Evolutionary conservation across 1,140 invertebrate species (phyloP).

Genomic region (Macrostomum lignano): DNA sequence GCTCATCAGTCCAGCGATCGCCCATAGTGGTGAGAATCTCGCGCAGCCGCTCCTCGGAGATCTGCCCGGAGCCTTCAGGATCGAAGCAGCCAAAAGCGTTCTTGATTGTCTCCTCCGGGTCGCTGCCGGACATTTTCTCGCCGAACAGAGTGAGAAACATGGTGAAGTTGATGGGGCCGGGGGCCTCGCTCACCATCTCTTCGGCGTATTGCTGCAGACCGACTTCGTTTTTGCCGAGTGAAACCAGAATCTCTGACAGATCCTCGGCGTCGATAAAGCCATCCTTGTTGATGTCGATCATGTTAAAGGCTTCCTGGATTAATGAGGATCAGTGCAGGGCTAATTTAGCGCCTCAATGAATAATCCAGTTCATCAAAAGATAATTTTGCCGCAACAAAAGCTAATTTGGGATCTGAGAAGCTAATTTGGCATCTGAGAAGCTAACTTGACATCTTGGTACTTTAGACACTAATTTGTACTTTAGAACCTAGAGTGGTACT

Average conservation of each 20-base stretch:
- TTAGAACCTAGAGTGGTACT: too few relatives aligned
- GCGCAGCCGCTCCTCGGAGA: constrained; percentile 65
- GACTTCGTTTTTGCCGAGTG: constrained; percentile 31
- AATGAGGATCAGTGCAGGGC: too few relatives aligned
- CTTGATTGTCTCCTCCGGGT: constrained; percentile 35
- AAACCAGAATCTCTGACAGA: constrained; percentile 7
- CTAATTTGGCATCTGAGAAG: too few relatives aligned
- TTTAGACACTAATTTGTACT: too few relatives aligned
- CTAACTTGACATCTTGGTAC: too few relatives aligned
- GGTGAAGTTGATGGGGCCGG: constrained; percentile 36
- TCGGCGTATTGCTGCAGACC: constrained; percentile 32
- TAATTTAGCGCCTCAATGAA: too few relatives aligned
- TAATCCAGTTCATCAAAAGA: too few relatives aligned
- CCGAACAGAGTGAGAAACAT: constrained; percentile 38
- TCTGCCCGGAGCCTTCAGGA: constrained; percentile 32
- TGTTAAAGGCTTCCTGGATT: constrained; percentile 56
- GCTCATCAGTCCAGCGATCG: constrained; percentile 71
- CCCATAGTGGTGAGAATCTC: constrained; percentile 87
- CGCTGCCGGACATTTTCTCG: constrained; percentile 34
- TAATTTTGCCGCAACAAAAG: too few relatives aligned
- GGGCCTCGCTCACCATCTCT: constrained; percentile 34
- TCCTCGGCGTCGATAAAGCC: constrained; percentile 97
- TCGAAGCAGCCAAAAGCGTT: constrained; percentile 38
- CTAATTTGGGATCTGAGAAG: constrained; percentile 1
- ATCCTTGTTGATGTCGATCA: constrained; percentile 98